Base-by-base conservation (phyloP, 2,888 invertebrate genomes). In the Pseudanteris insignis region DNA sequence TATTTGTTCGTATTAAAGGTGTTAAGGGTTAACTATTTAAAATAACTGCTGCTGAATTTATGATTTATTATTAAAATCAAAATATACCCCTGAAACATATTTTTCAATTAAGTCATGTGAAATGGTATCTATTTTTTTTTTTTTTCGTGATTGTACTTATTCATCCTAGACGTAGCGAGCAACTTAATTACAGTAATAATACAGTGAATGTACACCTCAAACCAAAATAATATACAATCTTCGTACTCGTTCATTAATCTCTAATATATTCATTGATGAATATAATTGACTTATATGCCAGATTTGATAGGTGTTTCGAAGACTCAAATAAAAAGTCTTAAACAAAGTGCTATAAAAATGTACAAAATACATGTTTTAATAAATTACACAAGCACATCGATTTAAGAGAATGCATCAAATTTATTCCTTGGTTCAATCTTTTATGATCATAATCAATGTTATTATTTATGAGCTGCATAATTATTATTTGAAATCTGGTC, bases 381-480 rank as follows among this genome's bases (percentile, higher is more conserved):
- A 75, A 75, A 75, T 77, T 58, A 74, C 73, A 70, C 67, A 67
- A 60, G 69, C 73, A 73, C 73, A 74, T 69, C n/a, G n/a, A n/a
- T n/a, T n/a, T n/a, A n/a, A n/a, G n/a, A n/a, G n/a, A n/a, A n/a
- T n/a, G n/a, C n/a, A n/a, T n/a, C n/a, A n/a, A n/a, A n/a, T n/a
- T n/a, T n/a, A n/a, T n/a, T n/a, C n/a, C n/a, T n/a, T n/a, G n/a
- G n/a, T n/a, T n/a, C n/a, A n/a, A n/a, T n/a, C n/a, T n/a, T n/a
- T n/a, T n/a, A n/a, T n/a, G n/a, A n/a, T n/a, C n/a, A n/a, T n/a
- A n/a, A n/a, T n/a, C n/a, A n/a, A n/a, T n/a, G n/a, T n/a, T n/a
- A n/a, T n/a, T n/a, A n/a, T n/a, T n/a, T n/a, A n/a, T n/a, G n/a
- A n/a, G n/a, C n/a, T n/a, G n/a, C n/a, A n/a, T n/a, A n/a, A n/a